Conservation (phyloP, 2,888 invertebrate species). For the Netelia melanura region DNA sequence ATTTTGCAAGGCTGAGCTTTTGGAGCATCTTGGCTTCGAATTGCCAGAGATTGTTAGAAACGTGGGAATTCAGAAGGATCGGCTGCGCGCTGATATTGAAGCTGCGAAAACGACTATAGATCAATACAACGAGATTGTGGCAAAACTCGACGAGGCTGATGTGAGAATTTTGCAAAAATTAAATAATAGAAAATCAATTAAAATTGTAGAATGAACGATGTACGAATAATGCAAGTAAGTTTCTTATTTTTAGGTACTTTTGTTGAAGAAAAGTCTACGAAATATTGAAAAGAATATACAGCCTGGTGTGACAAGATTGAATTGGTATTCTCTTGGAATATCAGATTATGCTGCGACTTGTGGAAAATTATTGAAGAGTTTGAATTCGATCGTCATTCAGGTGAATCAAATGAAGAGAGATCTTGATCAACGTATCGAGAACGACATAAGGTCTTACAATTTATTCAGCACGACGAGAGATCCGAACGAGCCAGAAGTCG, state of each 20-base stretch:
- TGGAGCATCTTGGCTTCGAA: conserved; percentile 89
- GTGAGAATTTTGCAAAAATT: conserved; percentile 80
- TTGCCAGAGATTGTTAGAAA: conserved; percentile 86
- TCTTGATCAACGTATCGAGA: conserved; percentile 76
- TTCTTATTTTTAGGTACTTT: conserved; percentile 85
- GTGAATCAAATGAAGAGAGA: conserved; percentile 86
- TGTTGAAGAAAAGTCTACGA: conserved; percentile 89
- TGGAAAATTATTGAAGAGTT: conserved; percentile 86
- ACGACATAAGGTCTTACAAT: conserved; percentile 78
- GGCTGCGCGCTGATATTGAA: conserved; percentile 89
- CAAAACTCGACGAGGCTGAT: conserved; percentile 90
- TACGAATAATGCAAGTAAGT: not conserved
- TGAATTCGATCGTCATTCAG: conserved; percentile 89
- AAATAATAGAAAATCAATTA: conserved; percentile 8
- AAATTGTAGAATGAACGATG: not conserved
- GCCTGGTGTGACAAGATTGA: conserved; percentile 93
- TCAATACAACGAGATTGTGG: conserved; percentile 88
- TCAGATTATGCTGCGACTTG: conserved; percentile 89
- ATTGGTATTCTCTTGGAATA: conserved; percentile 95
- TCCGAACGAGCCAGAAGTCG: conserved; percentile 40
- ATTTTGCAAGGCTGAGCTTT: conserved; percentile 86
- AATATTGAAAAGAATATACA: conserved; percentile 91
- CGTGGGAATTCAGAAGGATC: conserved; percentile 88
- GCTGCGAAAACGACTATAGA: conserved; percentile 87
- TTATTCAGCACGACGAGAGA: conserved; percentile 72